These are phyloP conservation scores for Bacillus rossius DNA, from an alignment of 1,140 invertebrate genomes.

Conservation along the genomic window DNA sequence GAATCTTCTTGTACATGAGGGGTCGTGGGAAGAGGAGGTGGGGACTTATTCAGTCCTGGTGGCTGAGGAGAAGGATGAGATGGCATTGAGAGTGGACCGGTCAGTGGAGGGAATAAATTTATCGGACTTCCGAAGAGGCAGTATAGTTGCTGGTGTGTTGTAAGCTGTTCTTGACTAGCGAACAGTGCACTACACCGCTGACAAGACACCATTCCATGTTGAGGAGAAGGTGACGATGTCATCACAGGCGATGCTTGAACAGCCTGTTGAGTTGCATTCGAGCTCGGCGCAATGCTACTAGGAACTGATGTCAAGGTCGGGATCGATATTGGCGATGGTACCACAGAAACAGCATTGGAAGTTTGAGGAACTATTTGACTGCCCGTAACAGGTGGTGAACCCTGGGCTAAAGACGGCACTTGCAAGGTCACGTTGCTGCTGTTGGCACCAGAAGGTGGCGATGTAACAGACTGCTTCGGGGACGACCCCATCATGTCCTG, in stretches of 20 bases:
- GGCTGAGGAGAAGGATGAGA: constrained; percentile 23
- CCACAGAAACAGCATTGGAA: not conserved
- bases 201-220: constrained; percentile 51
- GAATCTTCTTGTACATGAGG: constrained; percentile 16
- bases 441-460: constrained; percentile 24
- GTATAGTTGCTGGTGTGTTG: constrained; percentile 75
- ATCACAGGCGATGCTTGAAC: constrained; percentile 26
- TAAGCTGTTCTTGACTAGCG: constrained; percentile 70
- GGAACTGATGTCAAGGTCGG: constrained; percentile 30
- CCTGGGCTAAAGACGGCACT: constrained; percentile 18
- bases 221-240: constrained; percentile 14
- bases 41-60: constrained; percentile 26
- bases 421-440: constrained; percentile 24
- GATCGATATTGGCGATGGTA: constrained; percentile 13
- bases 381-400: constrained; percentile 22
- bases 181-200: constrained; percentile 72
- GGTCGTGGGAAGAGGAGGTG: constrained; percentile 27
- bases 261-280: constrained; percentile 17
- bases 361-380: constrained; percentile 23
- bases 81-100: constrained; percentile 45
- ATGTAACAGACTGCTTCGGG: constrained; percentile 31
- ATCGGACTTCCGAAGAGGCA: constrained; percentile 67
- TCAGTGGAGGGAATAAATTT: constrained; percentile 52
- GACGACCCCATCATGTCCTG: constrained; percentile 37
- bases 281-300: constrained; percentile 30